phyloP scores from a whole-genome alignment of 2,888 invertebrate genomes.

The Diabrotica balteata region DNA sequence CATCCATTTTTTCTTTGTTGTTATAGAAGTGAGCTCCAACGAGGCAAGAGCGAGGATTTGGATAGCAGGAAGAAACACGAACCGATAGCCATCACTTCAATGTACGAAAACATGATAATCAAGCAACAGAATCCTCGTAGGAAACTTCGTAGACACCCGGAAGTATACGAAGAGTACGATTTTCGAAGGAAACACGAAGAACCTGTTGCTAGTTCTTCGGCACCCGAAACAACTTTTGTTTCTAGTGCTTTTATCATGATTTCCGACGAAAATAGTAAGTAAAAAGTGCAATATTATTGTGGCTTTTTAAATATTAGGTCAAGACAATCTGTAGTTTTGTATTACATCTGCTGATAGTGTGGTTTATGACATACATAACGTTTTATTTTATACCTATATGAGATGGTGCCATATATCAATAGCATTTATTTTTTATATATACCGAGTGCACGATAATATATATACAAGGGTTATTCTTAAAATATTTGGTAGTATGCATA shows the following conservation, averaged over 20 bases:
- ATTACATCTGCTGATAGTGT: no score
- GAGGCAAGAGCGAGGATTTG: conserved; percentile 60
- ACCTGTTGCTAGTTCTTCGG: conserved; percentile 51
- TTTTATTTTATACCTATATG: no score
- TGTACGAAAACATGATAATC: conserved; percentile 75
- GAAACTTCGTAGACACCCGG: conserved; percentile 70
- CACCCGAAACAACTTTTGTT: conserved; percentile 62
- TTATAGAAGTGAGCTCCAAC: conserved; percentile 54
- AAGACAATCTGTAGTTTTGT: no score
- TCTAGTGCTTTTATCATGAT: conserved; percentile 66
- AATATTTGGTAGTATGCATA: no score
- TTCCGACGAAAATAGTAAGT: conserved; percentile 55
- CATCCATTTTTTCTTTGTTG: not conserved
- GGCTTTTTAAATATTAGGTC: no score
- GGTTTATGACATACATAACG: no score
- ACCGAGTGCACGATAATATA: no score
- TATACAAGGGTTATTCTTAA: no score
- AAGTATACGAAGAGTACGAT: conserved; percentile 70
- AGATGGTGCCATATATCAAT: no score
- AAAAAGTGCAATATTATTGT: conserved; percentile 44
- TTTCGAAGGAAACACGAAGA: conserved; percentile 57
- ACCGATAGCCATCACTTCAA: conserved; percentile 76
- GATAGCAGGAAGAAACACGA: conserved; percentile 63
- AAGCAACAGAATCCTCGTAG: conserved; percentile 77
- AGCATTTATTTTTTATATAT: no score